Base-by-base conservation (phyloP, 1,140 invertebrate genomes). In the Aphelinus certus region DNA sequence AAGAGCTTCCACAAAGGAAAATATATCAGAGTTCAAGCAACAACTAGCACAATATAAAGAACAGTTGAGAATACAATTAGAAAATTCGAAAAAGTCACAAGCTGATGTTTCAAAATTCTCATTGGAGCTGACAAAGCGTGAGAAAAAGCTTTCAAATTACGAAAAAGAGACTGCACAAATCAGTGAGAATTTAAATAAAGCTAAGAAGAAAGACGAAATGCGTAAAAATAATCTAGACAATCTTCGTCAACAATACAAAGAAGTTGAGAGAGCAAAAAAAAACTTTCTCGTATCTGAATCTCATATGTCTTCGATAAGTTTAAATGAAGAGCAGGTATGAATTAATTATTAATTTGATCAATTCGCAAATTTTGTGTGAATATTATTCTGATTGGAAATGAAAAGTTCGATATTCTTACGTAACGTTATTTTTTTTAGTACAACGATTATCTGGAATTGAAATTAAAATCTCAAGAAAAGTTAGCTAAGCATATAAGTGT, bases 61-160 rank as follows among this genome's bases (percentile, higher is more conserved):
- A 45, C 0, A 62, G 46, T 26, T 56, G 2, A 55, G 60, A 56
- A 51, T 51, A 51, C 2, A 61, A 2, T 3, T 48, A 2, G 46
- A 69, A 49, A 71, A 42, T 48, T 53, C 26, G 71, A 73, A 62
- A 51, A 46, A 49, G 3, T 26, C 7, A 9, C 47, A 53, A 48
- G 1, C 3, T 5, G 61, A 68, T 45, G 43, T 60, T 1, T 53
- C 7, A 4, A 64, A 69, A 4, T 48, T 63, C 63, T 75, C 60
- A 46, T 95, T 95, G 1, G 91, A 95, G 2, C 97, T 95, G 84
- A 95, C 96, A 49, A 96, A 97, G 87, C 92, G 95, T 0, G 97
- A 97, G 86, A 95, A 98, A 84, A 92, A 94, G 61, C 94, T 96
- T 7, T 91, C 93, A 6, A 95, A 98, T 88, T 95, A 96, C 83